Conservation (phyloP, 2,888 invertebrate genomes). For the Trichopoda pennipes region DNA sequence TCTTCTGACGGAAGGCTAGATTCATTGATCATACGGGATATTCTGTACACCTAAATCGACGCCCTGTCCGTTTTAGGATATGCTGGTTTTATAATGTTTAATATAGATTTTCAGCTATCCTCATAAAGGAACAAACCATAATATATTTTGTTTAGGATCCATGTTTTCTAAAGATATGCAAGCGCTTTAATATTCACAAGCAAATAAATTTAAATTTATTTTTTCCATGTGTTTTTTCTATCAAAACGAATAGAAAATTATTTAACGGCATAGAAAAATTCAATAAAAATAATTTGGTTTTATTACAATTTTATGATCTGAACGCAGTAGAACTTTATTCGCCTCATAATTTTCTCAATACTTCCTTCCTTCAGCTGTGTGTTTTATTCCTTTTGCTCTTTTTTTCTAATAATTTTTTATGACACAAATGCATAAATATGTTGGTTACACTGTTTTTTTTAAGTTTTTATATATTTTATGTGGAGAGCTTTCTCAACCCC, state of each 20-base stretch:
- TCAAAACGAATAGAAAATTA: not conserved
- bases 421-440: constrained; percentile 48
- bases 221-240: not conserved
- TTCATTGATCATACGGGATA: no score
- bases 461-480: not conserved
- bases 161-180: no score
- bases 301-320: constrained; percentile 4
- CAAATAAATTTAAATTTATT: no score
- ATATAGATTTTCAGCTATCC: no score
- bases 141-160: no score
- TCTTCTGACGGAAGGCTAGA: no score
- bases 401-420: constrained; percentile 6
- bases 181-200: no score
- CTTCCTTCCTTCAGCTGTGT: constrained; percentile 47
- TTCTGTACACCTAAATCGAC: no score
- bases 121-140: no score
- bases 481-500: constrained; percentile 39
- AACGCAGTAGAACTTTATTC: constrained; percentile 23
- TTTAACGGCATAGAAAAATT: no score
- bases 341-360: constrained; percentile 61
- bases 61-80: no score
- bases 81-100: no score
- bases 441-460: not conserved
- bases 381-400: not conserved
- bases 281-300: constrained; percentile 1